Evolutionary conservation across 2,888 invertebrate genomes (phyloP), one percentile per base, ranked within the genome.

Genomic region (Tetragonula carbonaria): DNA sequence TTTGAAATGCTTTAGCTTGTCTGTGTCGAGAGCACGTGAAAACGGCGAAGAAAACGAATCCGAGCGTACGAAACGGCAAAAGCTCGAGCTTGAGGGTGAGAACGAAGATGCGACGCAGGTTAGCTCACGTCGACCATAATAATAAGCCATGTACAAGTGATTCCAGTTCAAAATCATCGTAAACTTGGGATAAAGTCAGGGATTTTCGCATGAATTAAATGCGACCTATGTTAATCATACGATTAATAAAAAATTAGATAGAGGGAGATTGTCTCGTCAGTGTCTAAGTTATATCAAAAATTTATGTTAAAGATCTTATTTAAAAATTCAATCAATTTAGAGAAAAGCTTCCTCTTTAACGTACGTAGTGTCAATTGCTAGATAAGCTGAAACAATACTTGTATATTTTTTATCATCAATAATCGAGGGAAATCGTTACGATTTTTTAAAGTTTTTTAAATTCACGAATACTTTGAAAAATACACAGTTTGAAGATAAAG

Each of bases 51-150:
- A 94, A 86, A 83, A 91, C 86, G 90, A 93, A 82, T 63, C 90
- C 85, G 92, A 93, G 82, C 91, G 92, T 84, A 71, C 91, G 87
- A 89, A 95, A 94, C 80, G 95, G 92, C 91, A 95, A 93, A 92
- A 93, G 91, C 73, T 95, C 82, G 94, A 94, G 91, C 88, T 92
- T 81, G 94, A 94, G 90, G 93, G 93, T 86, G 94, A 94, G 91
- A 92, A 92, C 88, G 94, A 95, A 89, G 94, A 94, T 87, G 92
- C 92, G 91, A 93, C 94, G 91, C 94, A 95, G 95, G 95, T 94
- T 94, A 94, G 94, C 93, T 91, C 93, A 91, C 88, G 88, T 90
- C 90, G 89, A 81, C 87, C 86, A 89, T 90, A 91, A 87, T 91
- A 93, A 88, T 92, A 90, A 78, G 82, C 78, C 79, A 57, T 50